Percentiles rank a stretch among this genome's conserved stretches.
These are phyloP conservation scores for Zonitis immaculata DNA, from an alignment of 2,888 invertebrate species.

Conservation along the genomic window DNA sequence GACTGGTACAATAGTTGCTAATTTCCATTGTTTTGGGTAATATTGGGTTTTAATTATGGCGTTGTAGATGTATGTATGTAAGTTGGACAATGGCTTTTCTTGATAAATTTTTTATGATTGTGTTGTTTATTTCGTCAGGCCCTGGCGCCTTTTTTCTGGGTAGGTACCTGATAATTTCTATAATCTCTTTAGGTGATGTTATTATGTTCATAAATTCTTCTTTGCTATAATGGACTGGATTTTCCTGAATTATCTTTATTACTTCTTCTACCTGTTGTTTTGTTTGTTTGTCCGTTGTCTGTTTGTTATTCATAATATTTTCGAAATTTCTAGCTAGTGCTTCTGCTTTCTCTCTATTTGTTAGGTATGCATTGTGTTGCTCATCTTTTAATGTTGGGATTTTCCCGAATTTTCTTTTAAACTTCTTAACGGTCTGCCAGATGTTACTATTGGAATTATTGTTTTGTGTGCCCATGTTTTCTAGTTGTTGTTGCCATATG, in stretches of 20 bases:
- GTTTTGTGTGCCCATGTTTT: neutral
- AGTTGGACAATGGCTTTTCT: neutral
- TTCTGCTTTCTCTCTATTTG: neutral
- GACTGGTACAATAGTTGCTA: constrained; percentile 28
- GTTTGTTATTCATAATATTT: neutral
- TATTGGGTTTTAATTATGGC: constrained; percentile 7
- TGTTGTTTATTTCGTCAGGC: neutral
- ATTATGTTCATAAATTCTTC: neutral
- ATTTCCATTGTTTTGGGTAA: constrained; percentile 21
- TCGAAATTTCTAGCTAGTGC: neutral
- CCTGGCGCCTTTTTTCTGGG: neutral
- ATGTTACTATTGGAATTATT: too few species aligned
- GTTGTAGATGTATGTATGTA: neutral
- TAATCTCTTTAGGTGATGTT: neutral
- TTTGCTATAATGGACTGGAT: neutral
- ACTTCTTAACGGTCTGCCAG: neutral
- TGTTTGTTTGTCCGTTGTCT: neutral
- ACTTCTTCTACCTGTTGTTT: neutral
- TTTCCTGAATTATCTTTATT: neutral
- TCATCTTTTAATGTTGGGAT: neutral
- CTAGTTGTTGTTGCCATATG: neutral
- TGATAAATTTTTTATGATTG: neutral
- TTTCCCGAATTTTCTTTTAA: neutral
- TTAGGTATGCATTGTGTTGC: neutral
- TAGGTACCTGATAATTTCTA: neutral